A percentile compares a stretch with the other conserved stretches of the same genome.
Conservation (phyloP, 2,113 vertebrate species). For the Tringa solitaria region DNA sequence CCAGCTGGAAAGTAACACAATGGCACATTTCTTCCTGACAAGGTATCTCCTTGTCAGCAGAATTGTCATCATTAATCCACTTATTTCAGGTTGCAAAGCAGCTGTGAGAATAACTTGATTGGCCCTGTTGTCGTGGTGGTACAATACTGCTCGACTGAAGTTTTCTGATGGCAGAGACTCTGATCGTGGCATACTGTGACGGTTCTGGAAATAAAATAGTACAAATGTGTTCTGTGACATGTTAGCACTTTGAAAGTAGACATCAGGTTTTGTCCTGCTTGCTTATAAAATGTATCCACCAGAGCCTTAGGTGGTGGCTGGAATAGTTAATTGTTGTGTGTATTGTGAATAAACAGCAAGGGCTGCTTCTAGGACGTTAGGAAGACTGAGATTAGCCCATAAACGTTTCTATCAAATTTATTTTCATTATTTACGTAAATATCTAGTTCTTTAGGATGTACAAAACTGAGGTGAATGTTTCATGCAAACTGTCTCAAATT, state of each 20-base stretch:
- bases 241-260: neutral
- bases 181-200: neutral
- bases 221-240: neutral
- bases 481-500: neutral
- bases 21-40: neutral
- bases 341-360: neutral
- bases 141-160: neutral
- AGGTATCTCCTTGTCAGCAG: neutral
- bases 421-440: neutral
- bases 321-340: neutral
- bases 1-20: neutral
- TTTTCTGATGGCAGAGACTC: neutral
- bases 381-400: neutral
- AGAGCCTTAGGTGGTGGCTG: neutral
- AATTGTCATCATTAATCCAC: neutral
- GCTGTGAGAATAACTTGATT: neutral
- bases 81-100: neutral
- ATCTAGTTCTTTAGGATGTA: neutral
- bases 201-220: neutral
- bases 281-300: neutral
- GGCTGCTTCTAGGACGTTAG: neutral
- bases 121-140: neutral
- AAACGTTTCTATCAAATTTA: neutral
- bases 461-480: neutral
- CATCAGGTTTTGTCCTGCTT: neutral